A percentile compares a stretch with the other conserved stretches of the same genome.
Evolutionary conservation across 2,797 vertebrate genomes (phyloP).

Genomic region (Leptodactylus fallax): DNA sequence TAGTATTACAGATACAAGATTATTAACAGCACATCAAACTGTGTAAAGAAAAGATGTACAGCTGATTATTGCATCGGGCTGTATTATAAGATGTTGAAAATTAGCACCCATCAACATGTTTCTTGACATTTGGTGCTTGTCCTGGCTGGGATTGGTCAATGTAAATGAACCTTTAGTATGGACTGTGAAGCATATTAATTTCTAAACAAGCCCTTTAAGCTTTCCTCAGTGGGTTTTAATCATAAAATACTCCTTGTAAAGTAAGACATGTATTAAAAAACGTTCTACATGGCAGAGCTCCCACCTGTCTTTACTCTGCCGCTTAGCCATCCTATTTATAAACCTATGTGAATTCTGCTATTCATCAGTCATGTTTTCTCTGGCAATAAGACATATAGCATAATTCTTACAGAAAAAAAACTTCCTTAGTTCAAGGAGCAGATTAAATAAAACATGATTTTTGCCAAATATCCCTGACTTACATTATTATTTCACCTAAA

Average conservation of each 20-base stretch:
- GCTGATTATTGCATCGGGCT: no score
- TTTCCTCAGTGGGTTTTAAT: neutral
- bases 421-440: conserved; percentile 55
- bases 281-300: conserved; percentile 34
- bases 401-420: conserved; percentile 27
- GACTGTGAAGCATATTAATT: neutral
- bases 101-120: no score
- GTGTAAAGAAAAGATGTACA: no score
- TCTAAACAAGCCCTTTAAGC: neutral
- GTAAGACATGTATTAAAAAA: conserved; percentile 2
- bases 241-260: neutral
- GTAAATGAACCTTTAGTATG: no score
- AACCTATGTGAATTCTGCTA: conserved; percentile 57
- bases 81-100: no score
- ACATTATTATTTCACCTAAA: conserved; percentile 20
- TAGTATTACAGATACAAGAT: no score
- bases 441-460: conserved; percentile 36
- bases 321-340: conserved; percentile 56
- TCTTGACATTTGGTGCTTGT: no score
- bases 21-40: no score
- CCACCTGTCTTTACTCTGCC: conserved; percentile 35
- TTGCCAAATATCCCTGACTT: conserved; percentile 36
- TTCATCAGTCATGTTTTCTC: conserved; percentile 58
- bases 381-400: conserved; percentile 51
- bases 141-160: no score